phyloP scores from a whole-genome alignment of 1,140 invertebrate genomes.

The Drosophila setifemur region DNA sequence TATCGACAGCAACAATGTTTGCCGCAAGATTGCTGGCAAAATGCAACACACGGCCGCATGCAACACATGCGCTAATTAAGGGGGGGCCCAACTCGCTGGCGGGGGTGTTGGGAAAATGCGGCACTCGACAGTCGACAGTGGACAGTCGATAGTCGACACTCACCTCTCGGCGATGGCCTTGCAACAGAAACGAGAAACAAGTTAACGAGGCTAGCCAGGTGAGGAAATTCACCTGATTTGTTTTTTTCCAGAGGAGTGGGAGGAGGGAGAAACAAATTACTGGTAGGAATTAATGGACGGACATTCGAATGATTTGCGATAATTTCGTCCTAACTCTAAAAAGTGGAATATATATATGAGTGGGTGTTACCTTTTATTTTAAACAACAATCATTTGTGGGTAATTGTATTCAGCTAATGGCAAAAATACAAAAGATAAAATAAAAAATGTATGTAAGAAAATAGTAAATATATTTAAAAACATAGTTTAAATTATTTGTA shows the following conservation, averaged over 20 bases:
- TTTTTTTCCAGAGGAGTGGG: background rate
- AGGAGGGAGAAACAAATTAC: constrained; percentile 14
- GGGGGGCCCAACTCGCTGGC: constrained; percentile 21
- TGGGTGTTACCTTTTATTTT: no score
- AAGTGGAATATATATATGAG: no score
- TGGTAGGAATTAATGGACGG: background rate
- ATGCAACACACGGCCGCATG: constrained; percentile 50
- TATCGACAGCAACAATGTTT: constrained; percentile 5
- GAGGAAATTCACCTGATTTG: constrained; percentile 23
- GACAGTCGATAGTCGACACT: no score
- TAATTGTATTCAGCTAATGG: no score
- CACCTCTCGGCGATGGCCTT: constrained; percentile 37
- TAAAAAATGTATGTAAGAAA: no score
- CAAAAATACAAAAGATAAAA: no score
- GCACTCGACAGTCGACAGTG: constrained; percentile 27
- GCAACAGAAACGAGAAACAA: constrained; percentile 48
- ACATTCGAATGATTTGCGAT: constrained; percentile 30
- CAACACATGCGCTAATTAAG: constrained; percentile 68
- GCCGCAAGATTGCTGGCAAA: constrained; percentile 30
- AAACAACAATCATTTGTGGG: no score
- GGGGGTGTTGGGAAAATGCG: constrained; percentile 25
- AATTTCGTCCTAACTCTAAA: constrained; percentile 18
- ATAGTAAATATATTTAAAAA: no score
- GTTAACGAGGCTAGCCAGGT: constrained; percentile 46
- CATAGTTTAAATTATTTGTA: no score